Base-by-base conservation (phyloP, 2,797 vertebrate species). In the Nyctibius grandis region DNA sequence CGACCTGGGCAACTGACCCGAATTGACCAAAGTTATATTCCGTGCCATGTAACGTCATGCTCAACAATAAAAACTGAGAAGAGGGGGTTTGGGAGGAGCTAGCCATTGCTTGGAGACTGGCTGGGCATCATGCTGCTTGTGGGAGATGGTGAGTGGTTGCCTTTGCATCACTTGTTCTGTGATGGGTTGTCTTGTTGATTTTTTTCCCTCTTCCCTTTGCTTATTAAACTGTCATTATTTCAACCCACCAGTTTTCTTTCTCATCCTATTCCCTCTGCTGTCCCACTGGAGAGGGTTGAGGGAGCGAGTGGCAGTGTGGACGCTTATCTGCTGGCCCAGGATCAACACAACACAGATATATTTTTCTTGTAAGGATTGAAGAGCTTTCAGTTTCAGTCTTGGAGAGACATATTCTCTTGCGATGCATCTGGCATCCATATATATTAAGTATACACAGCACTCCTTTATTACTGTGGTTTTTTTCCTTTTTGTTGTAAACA, bases 21-120 rank as follows among this genome's bases (percentile, higher is more conserved):
- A 36, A 61, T 0, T 47, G 44, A 50, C 15, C 20, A 61, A 68
- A 83, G 7, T 11, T 18, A 6, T 91, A 38, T 57, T 79, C 33
- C 11, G 9, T 74, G 13, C 5, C 42, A 36, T n/a, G 15, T 50
- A 47, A 16, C 1, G 2, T 67, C n/a, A 34, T 76, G 31, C 12
- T 72, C 31, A 73, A 38, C 33, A 72, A 36, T 40, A 54, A 65
- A 88, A 86, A 53, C 26, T 28, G 15, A 63, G 31, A 47, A 60
- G 42, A 68, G 6, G 12, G 23, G 3, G 1, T 16, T 7, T 61
- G 4, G 3, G 9, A 6, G 11, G 11, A 68, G 33, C 1, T 12
- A 44, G 6, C 9, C 7, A 19, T 67, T 74, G 33, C 12, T 26
- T 12, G 6, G 22, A 44, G n/a, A 14, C 33, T 69, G 38, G 16